Percentiles rank a stretch among this genome's conserved stretches.
phyloP scores from a whole-genome alignment of 2,888 invertebrate species.

The Cerceris rybyensis region DNA sequence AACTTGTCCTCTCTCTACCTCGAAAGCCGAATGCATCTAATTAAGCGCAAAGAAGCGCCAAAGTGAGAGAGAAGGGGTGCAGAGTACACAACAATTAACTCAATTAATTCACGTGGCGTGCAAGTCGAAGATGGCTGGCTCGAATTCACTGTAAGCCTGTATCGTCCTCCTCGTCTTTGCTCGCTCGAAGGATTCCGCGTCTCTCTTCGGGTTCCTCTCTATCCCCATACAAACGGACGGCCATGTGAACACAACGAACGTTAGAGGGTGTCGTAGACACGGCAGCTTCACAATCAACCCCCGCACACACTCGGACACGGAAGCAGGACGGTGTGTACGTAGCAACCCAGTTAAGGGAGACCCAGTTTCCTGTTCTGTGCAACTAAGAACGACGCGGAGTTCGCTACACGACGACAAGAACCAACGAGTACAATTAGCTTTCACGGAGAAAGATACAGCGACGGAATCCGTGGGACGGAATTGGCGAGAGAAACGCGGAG shows the following conservation, averaged over 20 bases:
- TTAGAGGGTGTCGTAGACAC: constrained; percentile 28
- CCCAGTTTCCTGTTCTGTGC: constrained; percentile 57
- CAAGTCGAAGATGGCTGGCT: constrained; percentile 58
- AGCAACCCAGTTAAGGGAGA: constrained; percentile 54
- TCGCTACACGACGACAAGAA: constrained; percentile 56
- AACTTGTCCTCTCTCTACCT: constrained; percentile 42
- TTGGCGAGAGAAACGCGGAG: constrained; percentile 23
- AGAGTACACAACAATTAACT: constrained; percentile 68
- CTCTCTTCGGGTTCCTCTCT: neutral
- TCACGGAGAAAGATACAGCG: constrained; percentile 51
- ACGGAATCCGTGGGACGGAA: constrained; percentile 36
- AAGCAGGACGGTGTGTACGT: constrained; percentile 6
- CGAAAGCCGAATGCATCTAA: constrained; percentile 61
- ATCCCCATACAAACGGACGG: neutral
- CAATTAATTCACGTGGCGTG: constrained; percentile 66
- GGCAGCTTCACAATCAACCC: constrained; percentile 10
- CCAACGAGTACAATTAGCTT: constrained; percentile 66
- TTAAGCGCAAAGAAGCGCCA: constrained; percentile 64
- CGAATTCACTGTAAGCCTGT: constrained; percentile 50
- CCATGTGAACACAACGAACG: constrained; percentile 20
- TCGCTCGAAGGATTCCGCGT: neutral
- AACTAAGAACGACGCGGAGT: constrained; percentile 55
- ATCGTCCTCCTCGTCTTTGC: constrained; percentile 13
- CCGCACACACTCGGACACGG: constrained; percentile 17
- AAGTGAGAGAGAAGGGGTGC: constrained; percentile 32